Base-by-base conservation (phyloP, 2,797 vertebrate genomes). In the Eleutherodactylus coqui region DNA sequence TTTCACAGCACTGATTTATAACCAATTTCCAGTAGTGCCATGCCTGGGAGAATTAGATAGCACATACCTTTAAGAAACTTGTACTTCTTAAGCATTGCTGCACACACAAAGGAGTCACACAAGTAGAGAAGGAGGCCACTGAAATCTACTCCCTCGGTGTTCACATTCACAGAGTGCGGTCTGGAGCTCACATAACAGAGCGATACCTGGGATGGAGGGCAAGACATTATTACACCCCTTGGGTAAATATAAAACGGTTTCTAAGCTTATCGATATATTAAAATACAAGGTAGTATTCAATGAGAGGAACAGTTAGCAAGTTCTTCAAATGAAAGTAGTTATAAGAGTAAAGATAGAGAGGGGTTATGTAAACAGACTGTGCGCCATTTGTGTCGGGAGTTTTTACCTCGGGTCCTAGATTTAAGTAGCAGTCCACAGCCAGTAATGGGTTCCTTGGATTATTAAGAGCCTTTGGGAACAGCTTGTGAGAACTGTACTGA, bases 361-460 rank as follows among this genome's bases (percentile, higher is more conserved):
- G 17, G 17, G 34, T 34, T 17, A 64, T 17, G 64, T 36, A 3
- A 69, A 69, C 8, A 70, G 13, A 41, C 6, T 32, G 27, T 62
- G 27, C 29, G 5, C 29, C 67, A 10, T 38, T 24, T 70, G 19
- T n/a, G 4, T 16, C 24, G 27, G 4, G 4, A 72, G 1, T 73
- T 27, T 45, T 73, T 93, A 99, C 98, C 96, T 99, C 96, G 0
- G 96, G 94, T 82, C 98, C 97, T 6, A 99, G 93, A 94, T 98
- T 97, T 91, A 99, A 95, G 93, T 99, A 99, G 95, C 96, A 98
- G 93, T 99, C 98, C 4, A 99, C 93, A 90, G 97, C 96, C 92
- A 99, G 72, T 79, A 99, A 95, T 0, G 98, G 98, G 93, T 97
- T 98, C 92, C 90, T 95, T 85, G 93, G 94, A 93, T 97, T 98